phyloP scores from a whole-genome alignment of 1,140 invertebrate species.

The Asbolus verrucosus region DNA sequence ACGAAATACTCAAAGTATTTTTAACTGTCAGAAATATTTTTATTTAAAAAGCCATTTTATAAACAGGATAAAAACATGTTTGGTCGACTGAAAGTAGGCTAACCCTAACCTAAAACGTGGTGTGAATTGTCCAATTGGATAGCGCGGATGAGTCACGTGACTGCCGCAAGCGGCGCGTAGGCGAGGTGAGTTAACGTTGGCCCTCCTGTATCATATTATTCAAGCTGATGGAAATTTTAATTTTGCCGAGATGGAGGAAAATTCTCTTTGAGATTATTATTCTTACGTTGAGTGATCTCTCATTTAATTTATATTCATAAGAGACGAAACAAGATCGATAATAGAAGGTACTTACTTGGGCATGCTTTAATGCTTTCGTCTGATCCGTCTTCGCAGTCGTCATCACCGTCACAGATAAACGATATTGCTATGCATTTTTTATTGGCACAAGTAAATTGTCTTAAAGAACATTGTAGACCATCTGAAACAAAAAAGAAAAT shows the following conservation, averaged over 20 bases:
- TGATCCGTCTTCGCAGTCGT: constrained; percentile 84
- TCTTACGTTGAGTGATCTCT: constrained; percentile 32
- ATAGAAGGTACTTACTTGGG: constrained; percentile 67
- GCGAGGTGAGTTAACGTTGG: background rate
- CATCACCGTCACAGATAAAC: constrained; percentile 82
- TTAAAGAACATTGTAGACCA: constrained; percentile 70
- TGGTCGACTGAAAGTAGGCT: no score
- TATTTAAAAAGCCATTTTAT: no score
- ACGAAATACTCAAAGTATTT: no score
- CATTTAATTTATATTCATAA: constrained; percentile 46
- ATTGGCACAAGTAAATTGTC: constrained; percentile 81
- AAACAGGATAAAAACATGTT: no score
- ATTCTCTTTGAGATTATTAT: constrained; percentile 38
- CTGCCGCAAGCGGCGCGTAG: no score
- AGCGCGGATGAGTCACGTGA: background rate
- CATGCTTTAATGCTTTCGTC: constrained; percentile 80
- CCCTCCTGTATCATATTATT: background rate
- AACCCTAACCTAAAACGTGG: no score
- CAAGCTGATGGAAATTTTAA: constrained; percentile 22
- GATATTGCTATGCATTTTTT: constrained; percentile 86
- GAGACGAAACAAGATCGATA: constrained; percentile 39
- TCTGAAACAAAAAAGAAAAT: constrained; percentile 52
- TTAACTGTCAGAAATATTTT: no score
- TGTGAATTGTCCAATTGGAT: no score
- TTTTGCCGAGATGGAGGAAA: constrained; percentile 7